Evolutionary conservation across 2,888 invertebrate genomes (phyloP).

Genomic region (Lycocerus yunnanus): DNA sequence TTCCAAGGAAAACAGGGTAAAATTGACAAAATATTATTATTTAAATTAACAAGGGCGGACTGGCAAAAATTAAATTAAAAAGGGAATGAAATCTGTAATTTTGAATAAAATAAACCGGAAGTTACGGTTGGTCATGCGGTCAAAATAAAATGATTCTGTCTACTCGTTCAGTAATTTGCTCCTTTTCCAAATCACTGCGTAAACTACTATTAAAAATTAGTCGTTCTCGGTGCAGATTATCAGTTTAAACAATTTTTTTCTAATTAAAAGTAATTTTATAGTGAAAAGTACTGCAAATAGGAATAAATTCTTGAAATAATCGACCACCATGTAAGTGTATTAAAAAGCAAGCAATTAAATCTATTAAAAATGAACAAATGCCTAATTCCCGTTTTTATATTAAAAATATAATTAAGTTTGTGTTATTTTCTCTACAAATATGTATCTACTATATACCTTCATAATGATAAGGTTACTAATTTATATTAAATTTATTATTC

Average conservation of each 20-base stretch:
- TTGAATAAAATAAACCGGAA: too few species aligned
- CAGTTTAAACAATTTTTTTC: background rate
- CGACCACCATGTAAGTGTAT: background rate
- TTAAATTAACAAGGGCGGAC: too few species aligned
- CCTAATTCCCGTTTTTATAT: background rate
- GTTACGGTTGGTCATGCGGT: too few species aligned
- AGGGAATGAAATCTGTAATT: too few species aligned
- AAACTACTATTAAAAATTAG: too few species aligned
- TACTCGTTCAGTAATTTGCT: too few species aligned
- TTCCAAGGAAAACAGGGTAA: too few species aligned
- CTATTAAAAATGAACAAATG: background rate
- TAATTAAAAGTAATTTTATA: background rate
- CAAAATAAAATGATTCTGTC: too few species aligned
- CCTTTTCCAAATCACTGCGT: too few species aligned
- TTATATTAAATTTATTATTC: background rate
- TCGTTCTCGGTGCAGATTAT: too few species aligned
- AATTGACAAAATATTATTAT: too few species aligned
- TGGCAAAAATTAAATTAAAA: too few species aligned
- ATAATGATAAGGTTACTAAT: background rate
- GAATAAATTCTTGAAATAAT: background rate
- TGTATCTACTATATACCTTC: background rate
- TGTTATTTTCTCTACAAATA: background rate
- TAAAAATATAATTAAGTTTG: background rate
- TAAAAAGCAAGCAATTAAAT: background rate
- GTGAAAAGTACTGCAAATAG: background rate